Evolutionary conservation across 2,888 invertebrate species (phyloP).

Genomic region (Chrysomela aeneicollis): DNA sequence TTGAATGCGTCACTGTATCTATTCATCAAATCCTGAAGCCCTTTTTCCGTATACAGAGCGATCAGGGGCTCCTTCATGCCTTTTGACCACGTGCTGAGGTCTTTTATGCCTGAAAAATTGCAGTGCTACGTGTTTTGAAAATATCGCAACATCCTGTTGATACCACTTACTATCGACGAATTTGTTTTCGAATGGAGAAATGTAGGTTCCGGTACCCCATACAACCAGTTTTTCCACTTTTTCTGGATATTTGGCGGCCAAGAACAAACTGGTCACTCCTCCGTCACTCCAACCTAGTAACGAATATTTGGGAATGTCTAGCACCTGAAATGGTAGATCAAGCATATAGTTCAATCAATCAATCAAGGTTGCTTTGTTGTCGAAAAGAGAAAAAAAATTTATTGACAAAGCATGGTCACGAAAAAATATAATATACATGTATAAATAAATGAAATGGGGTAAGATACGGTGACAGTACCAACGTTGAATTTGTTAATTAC

Average conservation of each 20-base stretch:
- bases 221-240: conserved; percentile 76
- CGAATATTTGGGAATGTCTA: conserved; percentile 75
- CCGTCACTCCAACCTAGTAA: conserved; percentile 92
- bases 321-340: conserved; percentile 30
- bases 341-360: too few species aligned
- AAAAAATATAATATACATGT: too few species aligned
- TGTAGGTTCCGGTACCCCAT: conserved; percentile 81
- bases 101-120: conserved; percentile 67
- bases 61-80: conserved; percentile 78
- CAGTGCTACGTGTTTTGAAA: not conserved
- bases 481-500: too few species aligned
- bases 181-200: conserved; percentile 73
- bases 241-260: conserved; percentile 76
- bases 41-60: conserved; percentile 76
- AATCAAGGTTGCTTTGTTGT: too few species aligned
- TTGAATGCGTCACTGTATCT: conserved; percentile 75
- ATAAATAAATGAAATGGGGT: too few species aligned
- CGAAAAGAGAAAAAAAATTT: too few species aligned
- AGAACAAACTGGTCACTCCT: conserved; percentile 78
- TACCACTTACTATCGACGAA: conserved; percentile 68
- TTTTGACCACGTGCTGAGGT: conserved; percentile 81
- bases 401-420: too few species aligned
- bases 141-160: not conserved
- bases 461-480: too few species aligned
- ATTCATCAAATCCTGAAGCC: conserved; percentile 74